phyloP scores from a whole-genome alignment of 2,113 vertebrate genomes.

The Myotis brandtii region DNA sequence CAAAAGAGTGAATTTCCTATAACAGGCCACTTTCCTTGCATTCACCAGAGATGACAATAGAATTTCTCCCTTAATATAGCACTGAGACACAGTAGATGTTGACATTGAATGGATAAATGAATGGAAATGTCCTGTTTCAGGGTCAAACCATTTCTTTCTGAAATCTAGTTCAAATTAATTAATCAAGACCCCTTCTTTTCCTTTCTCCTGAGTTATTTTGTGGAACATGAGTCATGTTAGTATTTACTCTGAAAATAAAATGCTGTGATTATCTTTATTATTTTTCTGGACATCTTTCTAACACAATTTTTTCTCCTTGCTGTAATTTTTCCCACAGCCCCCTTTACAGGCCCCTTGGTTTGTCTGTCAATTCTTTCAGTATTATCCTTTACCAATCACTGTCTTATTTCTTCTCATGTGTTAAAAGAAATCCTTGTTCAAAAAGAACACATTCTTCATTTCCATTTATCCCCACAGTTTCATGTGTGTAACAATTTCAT shows the following conservation, averaged over 20 bases:
- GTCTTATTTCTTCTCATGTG: slow-evolving; percentile 29
- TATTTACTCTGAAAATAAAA: slow-evolving; percentile 28
- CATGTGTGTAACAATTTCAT: not conserved
- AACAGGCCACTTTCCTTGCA: not conserved
- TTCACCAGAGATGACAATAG: not conserved
- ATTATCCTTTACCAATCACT: slow-evolving; percentile 7
- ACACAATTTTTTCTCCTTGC: slow-evolving; percentile 16
- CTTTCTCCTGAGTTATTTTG: not conserved
- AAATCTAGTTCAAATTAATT: slow-evolving; percentile 3
- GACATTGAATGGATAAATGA: not conserved
- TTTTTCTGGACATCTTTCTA: slow-evolving; percentile 15
- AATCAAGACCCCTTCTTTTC: not conserved
- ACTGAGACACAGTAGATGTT: not conserved
- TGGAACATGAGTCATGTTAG: not conserved
- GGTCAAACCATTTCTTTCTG: not conserved
- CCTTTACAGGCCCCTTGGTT: not conserved
- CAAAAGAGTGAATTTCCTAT: not conserved
- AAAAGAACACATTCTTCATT: not conserved
- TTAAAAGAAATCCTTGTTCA: slow-evolving; percentile 7
- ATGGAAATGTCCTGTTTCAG: not conserved
- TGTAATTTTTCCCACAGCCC: slow-evolving; percentile 23
- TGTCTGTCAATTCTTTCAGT: slow-evolving; percentile 6
- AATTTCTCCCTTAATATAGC: not conserved
- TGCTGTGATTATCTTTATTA: not conserved
- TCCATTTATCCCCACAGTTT: slow-evolving; percentile 8